phyloP scores from a whole-genome alignment of 2,113 vertebrate species.

The Chaetorhynchus papuensis region DNA sequence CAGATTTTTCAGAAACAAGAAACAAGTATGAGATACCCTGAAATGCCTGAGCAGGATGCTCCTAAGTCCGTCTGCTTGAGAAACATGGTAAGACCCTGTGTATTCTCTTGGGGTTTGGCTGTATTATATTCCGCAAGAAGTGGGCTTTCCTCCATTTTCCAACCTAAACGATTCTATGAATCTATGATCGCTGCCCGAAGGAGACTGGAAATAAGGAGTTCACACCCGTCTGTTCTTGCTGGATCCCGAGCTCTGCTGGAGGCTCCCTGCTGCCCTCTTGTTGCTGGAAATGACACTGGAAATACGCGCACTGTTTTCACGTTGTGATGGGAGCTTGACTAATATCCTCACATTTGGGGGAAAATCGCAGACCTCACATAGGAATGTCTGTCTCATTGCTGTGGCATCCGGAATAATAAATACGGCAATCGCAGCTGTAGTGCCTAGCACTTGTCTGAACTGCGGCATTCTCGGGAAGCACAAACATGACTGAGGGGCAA shows the following conservation, averaged over 20 bases:
- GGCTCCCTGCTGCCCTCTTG: constrained; percentile 65
- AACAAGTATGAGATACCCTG: neutral
- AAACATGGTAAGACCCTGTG: neutral
- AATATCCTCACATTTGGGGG: constrained; percentile 17
- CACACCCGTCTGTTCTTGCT: neutral
- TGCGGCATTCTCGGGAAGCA: neutral
- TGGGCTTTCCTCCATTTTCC: neutral
- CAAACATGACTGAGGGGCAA: neutral
- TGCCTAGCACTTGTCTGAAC: neutral
- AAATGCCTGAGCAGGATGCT: neutral
- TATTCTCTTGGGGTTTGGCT: neutral
- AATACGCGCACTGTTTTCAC: neutral
- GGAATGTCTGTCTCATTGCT: constrained; percentile 40
- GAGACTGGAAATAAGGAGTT: neutral
- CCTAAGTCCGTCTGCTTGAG: neutral
- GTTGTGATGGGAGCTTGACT: neutral
- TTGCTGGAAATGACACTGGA: constrained; percentile 19
- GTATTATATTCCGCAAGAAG: neutral
- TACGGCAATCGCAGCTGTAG: neutral
- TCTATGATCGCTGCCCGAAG: neutral
- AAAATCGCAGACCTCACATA: neutral
- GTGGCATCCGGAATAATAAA: constrained; percentile 39
- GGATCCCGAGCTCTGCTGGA: neutral
- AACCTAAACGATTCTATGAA: neutral
- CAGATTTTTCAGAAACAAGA: neutral